Conservation (phyloP, 2,888 invertebrate genomes). For the Drosophila subquinaria region DNA sequence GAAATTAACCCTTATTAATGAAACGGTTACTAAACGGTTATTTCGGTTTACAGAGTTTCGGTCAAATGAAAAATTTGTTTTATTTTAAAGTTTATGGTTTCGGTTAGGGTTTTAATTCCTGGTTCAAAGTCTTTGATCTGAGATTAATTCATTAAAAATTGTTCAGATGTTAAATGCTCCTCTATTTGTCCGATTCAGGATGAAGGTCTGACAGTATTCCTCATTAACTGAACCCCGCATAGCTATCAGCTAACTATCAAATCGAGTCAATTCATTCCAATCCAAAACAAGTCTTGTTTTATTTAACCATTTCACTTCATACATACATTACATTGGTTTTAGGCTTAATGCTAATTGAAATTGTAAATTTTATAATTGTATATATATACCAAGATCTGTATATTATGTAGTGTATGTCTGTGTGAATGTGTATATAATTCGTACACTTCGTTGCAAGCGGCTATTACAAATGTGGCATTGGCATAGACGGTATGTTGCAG, state of each 20-base stretch:
- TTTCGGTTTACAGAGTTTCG: no score
- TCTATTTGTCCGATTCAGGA: neutral
- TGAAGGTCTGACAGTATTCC: neutral
- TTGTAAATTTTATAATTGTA: constrained; percentile 16
- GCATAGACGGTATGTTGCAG: constrained; percentile 19
- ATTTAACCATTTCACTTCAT: constrained; percentile 59
- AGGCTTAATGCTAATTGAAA: constrained; percentile 38
- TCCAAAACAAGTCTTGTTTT: constrained; percentile 66
- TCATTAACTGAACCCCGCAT: neutral
- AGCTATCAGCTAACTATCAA: neutral
- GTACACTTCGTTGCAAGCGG: constrained; percentile 33
- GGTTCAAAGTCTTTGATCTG: neutral
- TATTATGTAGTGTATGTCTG: constrained; percentile 7
- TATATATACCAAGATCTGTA: constrained; percentile 5
- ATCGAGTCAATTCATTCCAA: constrained; percentile 25
- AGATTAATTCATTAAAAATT: neutral
- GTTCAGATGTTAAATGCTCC: neutral
- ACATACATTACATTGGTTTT: constrained; percentile 37
- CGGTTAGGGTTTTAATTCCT: no score
- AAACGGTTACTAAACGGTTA: no score
- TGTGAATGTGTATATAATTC: constrained; percentile 10
- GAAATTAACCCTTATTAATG: no score
- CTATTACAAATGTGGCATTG: constrained; percentile 18
- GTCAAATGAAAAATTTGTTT: no score
- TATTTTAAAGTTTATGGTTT: no score